Base-by-base conservation (phyloP, 2,797 vertebrate species). In the Etheostoma nigrum region DNA sequence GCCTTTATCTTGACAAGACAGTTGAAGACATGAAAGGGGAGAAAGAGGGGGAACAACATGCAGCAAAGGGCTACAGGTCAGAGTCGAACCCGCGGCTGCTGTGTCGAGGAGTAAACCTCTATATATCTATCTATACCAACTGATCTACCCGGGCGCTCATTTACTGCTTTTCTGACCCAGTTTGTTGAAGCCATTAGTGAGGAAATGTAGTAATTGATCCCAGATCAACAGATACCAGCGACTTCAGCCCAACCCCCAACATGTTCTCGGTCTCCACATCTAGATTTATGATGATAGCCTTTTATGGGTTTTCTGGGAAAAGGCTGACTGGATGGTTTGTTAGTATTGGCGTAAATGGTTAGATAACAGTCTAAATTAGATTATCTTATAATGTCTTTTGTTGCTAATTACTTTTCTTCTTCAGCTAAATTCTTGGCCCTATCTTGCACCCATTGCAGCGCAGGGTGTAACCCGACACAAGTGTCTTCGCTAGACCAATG, bases 201-300 rank as follows among this genome's bases (percentile, higher is more conserved):
- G 81, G 70, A 83, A 77, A 72, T 49, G 16, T 44, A 71, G 27
- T 88, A 78, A 84, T 69, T 82, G 70, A 73, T 78, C 60, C 67
- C 69, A 84, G 84, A 87, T 89, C 19, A 72, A 13, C 33, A 72
- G 74, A 85, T 59, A 61, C 45, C 44, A 49, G 40, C 1, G 13
- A 62, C 47, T 23, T 70, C 48, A 55, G 45, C 27, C 15, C 18
- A 40, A 18, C 19, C n/a, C 36, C 4, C 33, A 12, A 27, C 14
- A 5, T 52, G 49, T 18, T 70, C 51, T 65, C 49, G 60, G 23
- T 0, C 11, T 77, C 45, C 59, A 18, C 23, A n/a, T 53, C n/a
- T 72, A 77, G 60, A 85, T 82, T 75, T 36, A 79, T 63, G 23
- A 30, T 76, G 33, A 74, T 21, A n/a, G 66, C 0, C 0, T 62